Base-by-base conservation (phyloP, 2,797 vertebrate genomes). In the Chiropotes sagulatus region DNA sequence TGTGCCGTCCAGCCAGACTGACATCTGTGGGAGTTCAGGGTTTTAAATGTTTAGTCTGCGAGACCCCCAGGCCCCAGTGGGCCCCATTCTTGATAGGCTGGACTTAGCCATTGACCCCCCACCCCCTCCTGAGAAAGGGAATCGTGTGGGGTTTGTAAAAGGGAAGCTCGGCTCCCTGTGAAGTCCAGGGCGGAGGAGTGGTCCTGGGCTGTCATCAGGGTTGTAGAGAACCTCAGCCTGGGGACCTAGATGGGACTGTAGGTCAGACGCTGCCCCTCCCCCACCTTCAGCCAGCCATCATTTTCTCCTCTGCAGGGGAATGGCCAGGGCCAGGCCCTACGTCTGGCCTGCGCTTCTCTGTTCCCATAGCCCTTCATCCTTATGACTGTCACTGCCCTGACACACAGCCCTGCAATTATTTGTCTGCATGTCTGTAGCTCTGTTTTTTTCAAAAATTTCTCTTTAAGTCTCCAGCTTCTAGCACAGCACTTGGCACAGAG, bases 31-130 rank as follows among this genome's bases (percentile, higher is more conserved):
- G 96, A 97, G 96, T 97, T 97, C 93, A 97, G 96, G 93, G 97
- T 91, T 97, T 97, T 94, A 58, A 94, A 96, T 98, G 97, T 98
- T 98, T 98, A 98, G 98, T 98, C 98, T 98, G 96, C 0, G 19
- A 97, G 97, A 97, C 98, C 97, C 96, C 39, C 70, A 94, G 96
- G 97, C 96, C 97, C 96, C 97, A 87, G 84, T 1, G 46, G 92
- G 81, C 97, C 94, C 75, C 52, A 33, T 28, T 96, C 90, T 85
- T 90, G 90, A 96, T 95, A 97, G 94, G 92, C 83, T 64, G 72
- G 92, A 64, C 93, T 96, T 93, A 76, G 92, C 88, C 70, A 54
- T n/a, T 15, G 26, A 33, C 83, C 54, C 19, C 20, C 46, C 1
- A n/a, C 46, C 82, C 72, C 36, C 54, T 96, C 88, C 93, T 50